Evolutionary conservation across 2,113 vertebrate genomes (phyloP), one percentile per base, ranked within the genome.

Genomic region (Origma solitaria): DNA sequence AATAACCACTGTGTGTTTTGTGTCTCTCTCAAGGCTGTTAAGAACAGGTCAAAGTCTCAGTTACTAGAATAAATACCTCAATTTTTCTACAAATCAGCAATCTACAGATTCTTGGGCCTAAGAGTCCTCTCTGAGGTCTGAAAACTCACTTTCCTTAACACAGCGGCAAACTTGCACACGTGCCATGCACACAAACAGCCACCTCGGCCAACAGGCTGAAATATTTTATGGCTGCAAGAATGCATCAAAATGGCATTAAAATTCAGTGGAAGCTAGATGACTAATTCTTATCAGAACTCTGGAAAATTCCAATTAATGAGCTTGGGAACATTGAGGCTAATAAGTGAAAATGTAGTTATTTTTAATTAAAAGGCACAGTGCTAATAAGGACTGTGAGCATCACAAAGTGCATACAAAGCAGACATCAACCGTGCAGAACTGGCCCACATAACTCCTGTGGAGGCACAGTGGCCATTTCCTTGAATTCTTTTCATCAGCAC

Each of bases 311-410:
- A 90, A 50, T 91, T 91, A 91, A 91, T 72, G 58, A 90, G 62
- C 73, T 73, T 54, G 35, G 33, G 58, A 94, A 88, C 68, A 50
- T 2, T 8, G 53, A 88, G 16, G 53, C 49, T 76, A 95, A 61
- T 76, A 87, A 87, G 49, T 30, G 60, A 87, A 94, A 95, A 93
- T 4, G 38, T 2, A 80, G 70, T 69, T 92, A 85, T 91, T 85
- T 89, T 89, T 91, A 92, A 95, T 94, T 94, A 94, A 95, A 94
- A 96, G 60, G 47, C 60, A 78, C 35, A 37, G n/a, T 31, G 53
- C 40, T 92, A 88, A 50, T 60, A 92, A 92, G 50, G 64, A 61
- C n/a, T 1, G 2, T 4, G 30, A 82, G 50, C 71, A 82, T 18
- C 62, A 80, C 45, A 66, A 87, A 77, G 27, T 2, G 44, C 84